phyloP scores from a whole-genome alignment of 2,797 vertebrate genomes.

The Lemur catta region DNA sequence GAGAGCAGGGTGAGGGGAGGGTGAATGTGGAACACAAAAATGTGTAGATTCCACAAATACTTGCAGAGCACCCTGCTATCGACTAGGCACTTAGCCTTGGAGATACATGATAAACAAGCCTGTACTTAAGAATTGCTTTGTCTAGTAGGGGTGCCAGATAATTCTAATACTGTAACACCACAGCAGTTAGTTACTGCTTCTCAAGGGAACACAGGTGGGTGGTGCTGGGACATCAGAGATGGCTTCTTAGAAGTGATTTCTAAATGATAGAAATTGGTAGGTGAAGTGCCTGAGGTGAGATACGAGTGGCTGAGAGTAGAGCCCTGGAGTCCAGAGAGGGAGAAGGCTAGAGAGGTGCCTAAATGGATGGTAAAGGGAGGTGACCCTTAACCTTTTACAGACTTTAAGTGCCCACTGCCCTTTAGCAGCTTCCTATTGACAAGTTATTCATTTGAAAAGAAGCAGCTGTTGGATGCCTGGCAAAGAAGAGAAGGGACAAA shows the following conservation, averaged over 20 bases:
- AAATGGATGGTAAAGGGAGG: background rate
- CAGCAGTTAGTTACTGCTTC: background rate
- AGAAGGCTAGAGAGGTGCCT: background rate
- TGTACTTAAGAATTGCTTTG: slow-evolving; percentile 25
- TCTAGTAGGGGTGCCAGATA: background rate
- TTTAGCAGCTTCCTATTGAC: background rate
- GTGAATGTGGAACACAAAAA: background rate
- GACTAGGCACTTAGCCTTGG: background rate
- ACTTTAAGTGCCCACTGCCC: background rate
- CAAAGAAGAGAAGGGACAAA: background rate
- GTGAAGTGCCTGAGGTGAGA: background rate
- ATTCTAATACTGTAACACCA: background rate
- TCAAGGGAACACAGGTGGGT: background rate
- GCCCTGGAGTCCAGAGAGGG: background rate
- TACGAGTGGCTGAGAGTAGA: background rate
- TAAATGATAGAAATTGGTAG: background rate
- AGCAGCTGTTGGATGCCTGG: background rate
- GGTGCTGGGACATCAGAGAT: background rate
- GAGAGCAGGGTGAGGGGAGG: background rate
- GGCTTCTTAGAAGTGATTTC: slow-evolving; percentile 4
- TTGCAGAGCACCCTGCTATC: background rate
- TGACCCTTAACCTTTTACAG: background rate
- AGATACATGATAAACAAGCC: background rate
- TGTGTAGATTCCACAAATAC: slow-evolving; percentile 5
- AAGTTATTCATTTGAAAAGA: background rate